These are phyloP conservation scores for Tenthredo livida DNA, from an alignment of 2,888 invertebrate species.

Conservation along the genomic window DNA sequence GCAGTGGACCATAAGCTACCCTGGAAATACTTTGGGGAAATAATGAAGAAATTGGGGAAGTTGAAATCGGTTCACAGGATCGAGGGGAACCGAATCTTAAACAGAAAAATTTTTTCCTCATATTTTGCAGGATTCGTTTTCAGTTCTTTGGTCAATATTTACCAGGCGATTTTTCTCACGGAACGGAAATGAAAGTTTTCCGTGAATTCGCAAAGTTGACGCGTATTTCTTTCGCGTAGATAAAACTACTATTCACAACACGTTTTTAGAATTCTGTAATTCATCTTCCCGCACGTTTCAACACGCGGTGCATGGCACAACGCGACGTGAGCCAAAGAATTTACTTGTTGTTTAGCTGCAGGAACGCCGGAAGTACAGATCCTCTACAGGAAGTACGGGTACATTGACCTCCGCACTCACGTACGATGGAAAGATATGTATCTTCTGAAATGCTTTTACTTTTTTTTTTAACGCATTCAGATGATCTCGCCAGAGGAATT, in stretches of 20 bases:
- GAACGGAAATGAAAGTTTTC: neutral
- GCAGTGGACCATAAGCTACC: neutral
- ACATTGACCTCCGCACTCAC: conserved; percentile 10
- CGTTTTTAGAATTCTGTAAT: conserved; percentile 24
- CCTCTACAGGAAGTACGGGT: conserved; percentile 39
- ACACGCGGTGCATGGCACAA: neutral
- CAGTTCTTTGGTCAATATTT: neutral
- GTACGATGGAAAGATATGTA: neutral
- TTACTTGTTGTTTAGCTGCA: conserved; percentile 22
- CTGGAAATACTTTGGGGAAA: neutral
- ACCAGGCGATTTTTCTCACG: neutral
- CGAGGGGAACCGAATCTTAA: neutral
- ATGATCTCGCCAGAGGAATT: neutral
- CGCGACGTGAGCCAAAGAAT: neutral
- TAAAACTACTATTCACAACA: conserved; percentile 9
- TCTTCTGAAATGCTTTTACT: neutral
- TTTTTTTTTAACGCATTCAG: neutral
- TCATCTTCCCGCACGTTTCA: conserved; percentile 8
- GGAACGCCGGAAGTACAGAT: conserved; percentile 9
- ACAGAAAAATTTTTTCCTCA: too few relatives aligned
- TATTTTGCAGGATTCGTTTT: neutral
- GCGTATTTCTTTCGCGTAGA: neutral
- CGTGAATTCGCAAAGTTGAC: neutral
- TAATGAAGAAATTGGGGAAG: neutral
- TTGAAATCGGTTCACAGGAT: neutral